Evolutionary conservation across 2,797 vertebrate genomes (phyloP), one percentile per base, ranked within the genome.

Genomic region (Petrocephalus sullivani): DNA sequence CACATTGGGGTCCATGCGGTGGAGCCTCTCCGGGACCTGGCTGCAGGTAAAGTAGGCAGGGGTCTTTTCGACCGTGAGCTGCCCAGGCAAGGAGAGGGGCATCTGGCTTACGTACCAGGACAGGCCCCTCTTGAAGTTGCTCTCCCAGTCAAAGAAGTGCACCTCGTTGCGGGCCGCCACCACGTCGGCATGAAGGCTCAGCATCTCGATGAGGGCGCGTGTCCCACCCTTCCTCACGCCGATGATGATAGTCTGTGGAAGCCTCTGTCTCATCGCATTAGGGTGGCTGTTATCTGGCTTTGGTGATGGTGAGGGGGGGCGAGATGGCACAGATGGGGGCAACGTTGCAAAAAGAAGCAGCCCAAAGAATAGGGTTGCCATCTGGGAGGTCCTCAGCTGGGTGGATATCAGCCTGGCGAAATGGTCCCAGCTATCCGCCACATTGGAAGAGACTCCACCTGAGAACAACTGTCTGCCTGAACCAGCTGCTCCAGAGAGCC

Each of bases 81-180:
- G 98, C 81, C 94, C 92, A 0, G 97, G 96, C 85, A 90, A 92
- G 0, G 97, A 96, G 87, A 95, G 94, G 0, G 98, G 98, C 98
- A 99, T 99, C 95, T 99, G 98, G 92, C 95, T 95, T 7, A 95
- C 92, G 89, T 99, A 99, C 98, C 98, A 99, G 6, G 95, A 89
- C 92, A 97, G 90, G 89, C 98, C 98, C 83, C 95, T 97, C 92
- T 94, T 93, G 87, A 97, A 99, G 91, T 98, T 96, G 86, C 95
- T 97, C 93, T 99, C 98, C 97, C 97, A 98, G 94, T 99, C 98
- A 9, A 99, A 99, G 94, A 99, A 99, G 93, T 99, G 98, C 87
- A 99, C 97, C 95, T 99, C 98, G 12, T 95, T 98, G 93, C 97
- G 96, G 0, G 98, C 98, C 0, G 97, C 96, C 0, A 96, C 96